Evolutionary conservation across 1,140 invertebrate species (phyloP).

Genomic region (Brachionus rubens): DNA sequence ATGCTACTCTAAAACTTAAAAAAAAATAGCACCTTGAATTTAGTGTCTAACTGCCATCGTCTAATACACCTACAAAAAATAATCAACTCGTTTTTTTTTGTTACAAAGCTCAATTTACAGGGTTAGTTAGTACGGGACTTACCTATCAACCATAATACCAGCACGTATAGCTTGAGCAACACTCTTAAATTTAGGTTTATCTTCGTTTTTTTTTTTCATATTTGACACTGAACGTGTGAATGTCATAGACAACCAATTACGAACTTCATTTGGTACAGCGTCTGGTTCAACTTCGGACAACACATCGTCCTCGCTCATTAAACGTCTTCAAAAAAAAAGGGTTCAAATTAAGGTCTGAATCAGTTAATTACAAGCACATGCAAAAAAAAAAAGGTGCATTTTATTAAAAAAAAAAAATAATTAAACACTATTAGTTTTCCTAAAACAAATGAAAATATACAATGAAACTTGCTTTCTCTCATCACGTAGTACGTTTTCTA

Average conservation of each 20-base stretch:
- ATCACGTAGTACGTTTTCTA: conserved; percentile 43
- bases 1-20: not conserved
- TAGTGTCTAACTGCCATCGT: not conserved
- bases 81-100: not conserved
- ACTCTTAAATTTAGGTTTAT: conserved; percentile 73
- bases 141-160: conserved; percentile 91
- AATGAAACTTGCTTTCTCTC: conserved; percentile 47
- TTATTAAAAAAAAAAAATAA: no score
- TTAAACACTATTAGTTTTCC: not conserved
- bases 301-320: conserved; percentile 75
- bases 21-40: not conserved
- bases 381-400: no score
- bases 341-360: not conserved
- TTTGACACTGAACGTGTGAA: conserved; percentile 72
- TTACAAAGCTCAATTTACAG: not conserved
- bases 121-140: not conserved
- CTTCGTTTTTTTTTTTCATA: conserved; percentile 56
- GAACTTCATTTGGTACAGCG: conserved; percentile 86
- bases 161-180: conserved; percentile 95
- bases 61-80: not conserved
- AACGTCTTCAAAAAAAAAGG: conserved; percentile 51
- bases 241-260: conserved; percentile 94
- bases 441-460: conserved; percentile 43
- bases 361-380: not conserved
- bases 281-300: conserved; percentile 90